These are phyloP conservation scores for Protobothrops mucrosquamatus DNA, from an alignment of 2,113 vertebrate genomes.

Conservation along the genomic window DNA sequence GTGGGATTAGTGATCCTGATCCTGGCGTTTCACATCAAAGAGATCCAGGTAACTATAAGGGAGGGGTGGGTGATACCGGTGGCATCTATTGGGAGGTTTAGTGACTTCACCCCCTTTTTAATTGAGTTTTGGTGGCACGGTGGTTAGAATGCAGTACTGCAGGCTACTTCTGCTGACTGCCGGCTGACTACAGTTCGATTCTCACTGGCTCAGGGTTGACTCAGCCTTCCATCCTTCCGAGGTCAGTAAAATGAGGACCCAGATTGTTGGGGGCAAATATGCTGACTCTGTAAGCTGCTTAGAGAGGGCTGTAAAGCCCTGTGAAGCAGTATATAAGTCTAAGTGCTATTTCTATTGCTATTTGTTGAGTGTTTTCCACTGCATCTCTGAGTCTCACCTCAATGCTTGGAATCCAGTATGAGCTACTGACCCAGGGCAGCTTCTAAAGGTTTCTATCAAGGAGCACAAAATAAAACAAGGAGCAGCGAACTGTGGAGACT, in stretches of 20 bases:
- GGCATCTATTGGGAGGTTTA: background rate
- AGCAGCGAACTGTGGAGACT: too few relatives aligned
- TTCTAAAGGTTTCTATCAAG: background rate
- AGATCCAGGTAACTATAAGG: constrained; percentile 77
- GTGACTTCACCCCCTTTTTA: background rate
- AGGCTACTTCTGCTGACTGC: too few relatives aligned
- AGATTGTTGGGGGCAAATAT: too few relatives aligned
- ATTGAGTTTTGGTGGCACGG: background rate
- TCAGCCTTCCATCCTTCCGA: too few relatives aligned
- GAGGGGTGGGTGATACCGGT: background rate
- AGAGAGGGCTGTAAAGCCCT: too few relatives aligned
- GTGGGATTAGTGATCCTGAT: constrained; percentile 79
- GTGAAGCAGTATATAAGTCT: too few relatives aligned
- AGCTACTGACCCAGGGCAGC: background rate
- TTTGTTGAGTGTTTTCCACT: background rate
- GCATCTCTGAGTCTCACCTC: background rate
- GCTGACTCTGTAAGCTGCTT: too few relatives aligned
- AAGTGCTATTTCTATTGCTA: too few relatives aligned
- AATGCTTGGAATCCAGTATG: background rate
- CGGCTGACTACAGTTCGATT: too few relatives aligned
- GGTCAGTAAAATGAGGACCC: too few relatives aligned
- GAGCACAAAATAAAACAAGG: background rate
- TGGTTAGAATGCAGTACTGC: too few relatives aligned
- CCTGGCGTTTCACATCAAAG: constrained; percentile 84
- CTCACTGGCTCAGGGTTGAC: too few relatives aligned